Percentiles rank a stretch among this genome's conserved stretches.
These are phyloP conservation scores for Peromyscus melanophrys DNA, from an alignment of 2,797 vertebrate genomes.

Conservation along the genomic window DNA sequence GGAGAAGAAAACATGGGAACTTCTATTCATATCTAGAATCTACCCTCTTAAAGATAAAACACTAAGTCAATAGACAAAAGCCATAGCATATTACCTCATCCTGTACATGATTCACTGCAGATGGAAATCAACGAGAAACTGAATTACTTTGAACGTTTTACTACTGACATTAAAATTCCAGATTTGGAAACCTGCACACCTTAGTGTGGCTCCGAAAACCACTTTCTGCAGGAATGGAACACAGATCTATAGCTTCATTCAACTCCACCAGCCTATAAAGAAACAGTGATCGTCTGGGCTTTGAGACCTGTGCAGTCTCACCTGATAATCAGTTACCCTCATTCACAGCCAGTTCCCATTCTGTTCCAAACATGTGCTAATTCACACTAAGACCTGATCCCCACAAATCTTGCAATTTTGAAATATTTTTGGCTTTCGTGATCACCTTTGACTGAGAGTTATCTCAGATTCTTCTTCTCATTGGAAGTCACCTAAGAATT, in stretches of 20 bases:
- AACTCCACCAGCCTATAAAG: slow-evolving; percentile 68
- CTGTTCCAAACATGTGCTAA: slow-evolving; percentile 72
- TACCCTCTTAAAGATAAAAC: slow-evolving; percentile 91
- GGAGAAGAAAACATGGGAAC: slow-evolving; percentile 87
- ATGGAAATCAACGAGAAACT: slow-evolving; percentile 92
- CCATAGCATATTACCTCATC: slow-evolving; percentile 92
- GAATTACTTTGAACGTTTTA: slow-evolving; percentile 91
- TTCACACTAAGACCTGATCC: slow-evolving; percentile 73
- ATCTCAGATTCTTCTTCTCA: slow-evolving; percentile 84
- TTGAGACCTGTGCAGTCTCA: slow-evolving; percentile 69
- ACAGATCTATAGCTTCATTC: slow-evolving; percentile 63
- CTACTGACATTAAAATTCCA: slow-evolving; percentile 91
- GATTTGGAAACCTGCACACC: slow-evolving; percentile 82
- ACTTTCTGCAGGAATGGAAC: slow-evolving; percentile 77
- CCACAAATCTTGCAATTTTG: slow-evolving; percentile 76
- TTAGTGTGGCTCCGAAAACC: slow-evolving; percentile 84
- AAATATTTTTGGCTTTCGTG: slow-evolving; percentile 79
- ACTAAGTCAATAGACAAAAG: slow-evolving; percentile 92
- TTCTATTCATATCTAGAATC: slow-evolving; percentile 90
- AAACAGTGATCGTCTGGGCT: slow-evolving; percentile 71
- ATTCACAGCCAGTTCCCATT: slow-evolving; percentile 53
- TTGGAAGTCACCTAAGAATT: slow-evolving; percentile 86
- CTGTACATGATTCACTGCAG: slow-evolving; percentile 94
- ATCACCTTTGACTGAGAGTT: slow-evolving; percentile 84
- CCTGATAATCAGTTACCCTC: slow-evolving; percentile 47